phyloP scores from a whole-genome alignment of 1,140 invertebrate genomes.

The Popillia japonica region DNA sequence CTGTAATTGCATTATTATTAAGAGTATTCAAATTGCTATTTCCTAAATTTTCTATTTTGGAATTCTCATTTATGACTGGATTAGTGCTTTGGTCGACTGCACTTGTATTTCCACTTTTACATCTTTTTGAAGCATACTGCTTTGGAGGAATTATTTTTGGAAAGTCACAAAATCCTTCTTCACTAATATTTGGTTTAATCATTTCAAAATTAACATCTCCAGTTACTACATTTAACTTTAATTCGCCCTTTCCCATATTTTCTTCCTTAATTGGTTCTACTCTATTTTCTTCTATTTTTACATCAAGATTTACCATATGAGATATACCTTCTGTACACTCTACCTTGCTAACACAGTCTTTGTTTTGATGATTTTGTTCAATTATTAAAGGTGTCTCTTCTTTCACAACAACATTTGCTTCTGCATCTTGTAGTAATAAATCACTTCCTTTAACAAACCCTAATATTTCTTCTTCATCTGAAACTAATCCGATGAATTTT shows the following conservation, averaged over 20 bases:
- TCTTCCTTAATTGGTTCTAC: not conserved
- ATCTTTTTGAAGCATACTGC: slow-evolving; percentile 3
- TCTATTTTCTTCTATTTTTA: not conserved
- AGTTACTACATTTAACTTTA: not conserved
- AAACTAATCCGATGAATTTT: slow-evolving; percentile 8
- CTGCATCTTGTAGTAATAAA: not conserved
- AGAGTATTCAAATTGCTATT: too few species aligned
- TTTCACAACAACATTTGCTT: not conserved
- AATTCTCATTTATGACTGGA: too few species aligned
- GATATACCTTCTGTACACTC: not conserved
- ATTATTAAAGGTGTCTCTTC: not conserved
- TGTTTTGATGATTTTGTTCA: not conserved
- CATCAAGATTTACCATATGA: not conserved
- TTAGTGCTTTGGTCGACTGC: not conserved
- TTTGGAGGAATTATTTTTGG: not conserved
- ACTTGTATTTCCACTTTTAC: not conserved
- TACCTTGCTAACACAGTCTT: not conserved
- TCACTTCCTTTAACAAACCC: not conserved
- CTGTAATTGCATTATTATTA: not conserved
- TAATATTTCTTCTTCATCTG: slow-evolving; percentile 34
- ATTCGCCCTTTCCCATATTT: not conserved
- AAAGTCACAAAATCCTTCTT: not conserved
- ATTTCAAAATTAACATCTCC: not conserved
- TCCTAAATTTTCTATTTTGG: too few species aligned
- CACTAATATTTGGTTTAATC: not conserved